Conservation (phyloP, 1,140 invertebrate genomes). For the Glomeris maerens region DNA sequence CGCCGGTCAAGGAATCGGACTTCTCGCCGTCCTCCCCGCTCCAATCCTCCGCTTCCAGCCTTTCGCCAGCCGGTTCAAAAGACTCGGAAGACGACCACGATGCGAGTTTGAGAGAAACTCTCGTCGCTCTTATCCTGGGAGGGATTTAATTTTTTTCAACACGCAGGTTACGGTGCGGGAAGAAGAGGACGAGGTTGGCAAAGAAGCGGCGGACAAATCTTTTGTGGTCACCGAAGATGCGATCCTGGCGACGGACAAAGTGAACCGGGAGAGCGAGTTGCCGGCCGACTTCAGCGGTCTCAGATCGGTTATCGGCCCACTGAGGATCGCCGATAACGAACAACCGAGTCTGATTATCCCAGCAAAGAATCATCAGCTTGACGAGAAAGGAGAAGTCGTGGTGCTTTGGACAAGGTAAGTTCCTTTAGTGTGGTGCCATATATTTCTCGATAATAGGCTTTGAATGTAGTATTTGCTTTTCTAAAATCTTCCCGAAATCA, state of each 20-base stretch:
- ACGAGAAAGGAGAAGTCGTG: conserved; percentile 6
- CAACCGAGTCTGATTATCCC: not conserved
- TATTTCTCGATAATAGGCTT: not conserved
- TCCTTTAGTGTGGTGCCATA: not conserved
- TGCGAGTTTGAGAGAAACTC: not conserved
- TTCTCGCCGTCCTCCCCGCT: not conserved
- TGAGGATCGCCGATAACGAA: not conserved
- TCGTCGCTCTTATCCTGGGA: not conserved
- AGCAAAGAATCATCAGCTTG: conserved; percentile 8
- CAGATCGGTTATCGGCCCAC: not conserved
- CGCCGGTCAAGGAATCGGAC: not conserved
- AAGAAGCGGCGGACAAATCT: not conserved
- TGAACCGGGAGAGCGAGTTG: not conserved
- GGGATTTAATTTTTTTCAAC: not conserved
- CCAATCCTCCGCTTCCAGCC: conserved; percentile 8
- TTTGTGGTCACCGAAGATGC: conserved; percentile 9
- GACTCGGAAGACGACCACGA: conserved; percentile 1
- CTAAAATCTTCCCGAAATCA: not conserved
- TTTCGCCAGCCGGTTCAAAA: conserved; percentile 1
- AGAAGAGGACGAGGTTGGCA: not conserved
- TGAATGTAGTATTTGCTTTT: conserved; percentile 5
- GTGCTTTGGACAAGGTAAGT: conserved; percentile 13
- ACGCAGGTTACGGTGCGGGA: not conserved
- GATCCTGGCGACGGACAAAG: conserved; percentile 4
- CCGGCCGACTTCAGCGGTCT: conserved; percentile 5